A percentile compares a stretch with the other conserved stretches of the same genome.
phyloP scores from a whole-genome alignment of 2,888 invertebrate genomes.

The Andrena marginata region DNA sequence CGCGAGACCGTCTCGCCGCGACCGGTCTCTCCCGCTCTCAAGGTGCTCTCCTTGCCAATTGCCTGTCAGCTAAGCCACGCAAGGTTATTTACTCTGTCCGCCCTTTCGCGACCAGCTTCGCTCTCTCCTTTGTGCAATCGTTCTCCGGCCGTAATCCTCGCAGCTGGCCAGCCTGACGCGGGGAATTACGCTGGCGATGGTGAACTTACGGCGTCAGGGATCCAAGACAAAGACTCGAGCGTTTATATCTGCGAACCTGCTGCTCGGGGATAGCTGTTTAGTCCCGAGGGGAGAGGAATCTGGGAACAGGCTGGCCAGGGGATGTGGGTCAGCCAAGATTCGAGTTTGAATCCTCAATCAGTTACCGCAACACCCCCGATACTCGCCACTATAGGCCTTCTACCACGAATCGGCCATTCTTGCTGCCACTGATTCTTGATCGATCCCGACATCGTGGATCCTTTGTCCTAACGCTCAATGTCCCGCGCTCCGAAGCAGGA shows the following conservation, averaged over 20 bases:
- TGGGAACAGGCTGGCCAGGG: background rate
- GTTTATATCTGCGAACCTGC: too few species aligned
- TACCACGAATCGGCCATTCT: background rate
- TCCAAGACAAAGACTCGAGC: too few species aligned
- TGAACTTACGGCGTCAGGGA: too few species aligned
- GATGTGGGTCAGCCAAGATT: background rate
- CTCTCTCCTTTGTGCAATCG: background rate
- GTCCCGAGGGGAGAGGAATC: background rate
- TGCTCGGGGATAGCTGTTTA: background rate
- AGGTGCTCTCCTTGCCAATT: slow-evolving; percentile 32
- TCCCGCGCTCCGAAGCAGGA: background rate
- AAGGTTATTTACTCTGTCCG: slow-evolving; percentile 3
- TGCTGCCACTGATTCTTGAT: background rate
- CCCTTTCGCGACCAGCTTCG: background rate
- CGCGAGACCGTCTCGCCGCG: slow-evolving; percentile 5
- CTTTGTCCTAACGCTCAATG: background rate
- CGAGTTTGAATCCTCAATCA: slow-evolving; percentile 1
- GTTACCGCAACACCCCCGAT: background rate
- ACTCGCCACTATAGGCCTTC: too few species aligned
- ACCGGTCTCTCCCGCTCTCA: slow-evolving; percentile 33
- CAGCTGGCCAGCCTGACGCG: background rate
- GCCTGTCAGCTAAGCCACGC: slow-evolving; percentile 23
- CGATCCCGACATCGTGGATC: background rate
- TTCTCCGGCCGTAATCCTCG: background rate
- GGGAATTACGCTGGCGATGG: background rate